These are phyloP conservation scores for Phalanger gymnotis DNA, from an alignment of 2,797 vertebrate species.

Conservation along the genomic window DNA sequence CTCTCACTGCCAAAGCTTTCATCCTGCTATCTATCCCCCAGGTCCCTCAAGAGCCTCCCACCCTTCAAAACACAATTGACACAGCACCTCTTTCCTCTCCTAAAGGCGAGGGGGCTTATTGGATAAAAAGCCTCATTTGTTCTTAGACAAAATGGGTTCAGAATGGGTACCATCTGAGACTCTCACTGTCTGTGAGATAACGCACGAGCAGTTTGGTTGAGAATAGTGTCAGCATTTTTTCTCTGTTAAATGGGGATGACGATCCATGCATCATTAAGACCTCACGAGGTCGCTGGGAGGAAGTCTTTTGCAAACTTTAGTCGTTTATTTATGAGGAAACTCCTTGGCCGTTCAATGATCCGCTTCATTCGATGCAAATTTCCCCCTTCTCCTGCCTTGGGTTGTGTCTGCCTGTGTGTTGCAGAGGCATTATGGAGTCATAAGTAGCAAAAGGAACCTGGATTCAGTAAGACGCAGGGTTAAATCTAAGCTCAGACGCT, in stretches of 20 bases:
- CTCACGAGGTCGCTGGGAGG: neutral
- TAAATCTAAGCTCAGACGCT: neutral
- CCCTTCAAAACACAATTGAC: neutral
- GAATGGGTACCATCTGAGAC: neutral
- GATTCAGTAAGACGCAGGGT: neutral
- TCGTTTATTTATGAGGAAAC: neutral
- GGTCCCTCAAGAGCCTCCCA: neutral
- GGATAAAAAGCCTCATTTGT: neutral
- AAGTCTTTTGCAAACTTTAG: neutral
- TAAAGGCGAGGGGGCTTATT: neutral
- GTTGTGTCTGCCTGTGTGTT: neutral
- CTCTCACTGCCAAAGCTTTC: neutral
- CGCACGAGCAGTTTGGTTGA: neutral
- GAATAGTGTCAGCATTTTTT: neutral
- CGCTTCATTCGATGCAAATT: neutral
- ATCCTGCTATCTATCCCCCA: neutral
- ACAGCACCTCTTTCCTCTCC: neutral
- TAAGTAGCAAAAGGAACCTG: neutral
- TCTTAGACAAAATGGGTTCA: neutral
- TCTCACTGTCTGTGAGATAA: neutral
- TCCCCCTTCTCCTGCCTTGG: neutral
- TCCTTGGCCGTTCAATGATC: neutral
- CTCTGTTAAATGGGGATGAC: neutral
- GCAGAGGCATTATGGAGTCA: neutral
- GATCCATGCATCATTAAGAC: neutral